These are phyloP conservation scores for Caenorhabditis zanzibari DNA, from an alignment of 2,888 invertebrate species.

Conservation along the genomic window DNA sequence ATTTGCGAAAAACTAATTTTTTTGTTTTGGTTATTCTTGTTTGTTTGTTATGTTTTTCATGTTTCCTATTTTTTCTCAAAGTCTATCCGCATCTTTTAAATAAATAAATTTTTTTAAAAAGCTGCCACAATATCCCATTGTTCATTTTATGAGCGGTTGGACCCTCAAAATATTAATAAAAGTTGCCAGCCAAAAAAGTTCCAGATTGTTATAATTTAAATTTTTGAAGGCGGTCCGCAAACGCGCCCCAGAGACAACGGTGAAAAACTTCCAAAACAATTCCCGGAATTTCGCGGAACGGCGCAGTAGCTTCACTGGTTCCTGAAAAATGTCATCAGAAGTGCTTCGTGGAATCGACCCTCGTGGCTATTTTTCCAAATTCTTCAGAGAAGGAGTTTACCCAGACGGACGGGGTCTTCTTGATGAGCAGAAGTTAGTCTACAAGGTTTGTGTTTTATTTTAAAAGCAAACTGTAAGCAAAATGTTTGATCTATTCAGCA, in stretches of 20 bases:
- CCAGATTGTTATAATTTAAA: not conserved
- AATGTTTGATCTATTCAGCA: slow-evolving; percentile 46
- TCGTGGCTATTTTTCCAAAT: slow-evolving; percentile 62
- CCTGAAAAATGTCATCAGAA: slow-evolving; percentile 57
- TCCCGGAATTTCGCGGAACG: not conserved
- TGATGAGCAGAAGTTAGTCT: slow-evolving; percentile 51
- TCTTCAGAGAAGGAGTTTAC: slow-evolving; percentile 61
- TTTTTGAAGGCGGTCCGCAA: not conserved
- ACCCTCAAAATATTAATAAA: too few relatives aligned
- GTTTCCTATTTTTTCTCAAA: not conserved
- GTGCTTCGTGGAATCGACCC: slow-evolving; percentile 65
- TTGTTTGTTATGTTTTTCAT: slow-evolving; percentile 18
- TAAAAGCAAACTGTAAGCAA: too few relatives aligned
- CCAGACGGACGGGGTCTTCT: slow-evolving; percentile 60
- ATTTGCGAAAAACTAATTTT: slow-evolving; percentile 33
- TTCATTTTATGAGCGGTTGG: too few relatives aligned
- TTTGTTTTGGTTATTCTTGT: slow-evolving; percentile 4
- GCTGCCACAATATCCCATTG: too few relatives aligned
- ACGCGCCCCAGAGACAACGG: not conserved
- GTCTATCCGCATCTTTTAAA: not conserved
- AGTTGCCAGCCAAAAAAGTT: not conserved
- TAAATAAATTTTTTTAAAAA: not conserved
- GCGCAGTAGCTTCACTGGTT: not conserved
- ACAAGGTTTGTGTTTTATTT: slow-evolving; percentile 34
- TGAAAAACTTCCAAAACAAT: not conserved